Evolutionary conservation across 2,113 vertebrate genomes (phyloP).

Genomic region (Hydrochoerus hydrochaeris): DNA sequence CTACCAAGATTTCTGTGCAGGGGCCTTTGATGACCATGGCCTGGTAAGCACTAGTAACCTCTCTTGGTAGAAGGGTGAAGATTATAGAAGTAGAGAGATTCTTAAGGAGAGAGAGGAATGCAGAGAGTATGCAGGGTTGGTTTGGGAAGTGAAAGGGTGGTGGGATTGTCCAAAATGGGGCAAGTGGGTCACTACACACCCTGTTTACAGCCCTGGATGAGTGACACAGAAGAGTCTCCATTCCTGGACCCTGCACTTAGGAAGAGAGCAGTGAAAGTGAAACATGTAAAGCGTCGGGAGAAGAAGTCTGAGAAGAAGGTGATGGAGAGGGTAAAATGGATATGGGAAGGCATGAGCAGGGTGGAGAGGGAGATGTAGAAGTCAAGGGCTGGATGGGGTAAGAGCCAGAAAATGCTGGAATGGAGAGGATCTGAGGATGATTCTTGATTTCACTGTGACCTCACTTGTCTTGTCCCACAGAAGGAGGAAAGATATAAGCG

Average conservation of each 20-base stretch:
- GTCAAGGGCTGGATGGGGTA: not conserved
- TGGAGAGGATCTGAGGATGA: not conserved
- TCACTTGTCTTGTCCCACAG: constrained; percentile 72
- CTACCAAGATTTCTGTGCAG: constrained; percentile 91
- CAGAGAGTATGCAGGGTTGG: not conserved
- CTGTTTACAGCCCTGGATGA: constrained; percentile 90
- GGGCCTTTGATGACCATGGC: constrained; percentile 88
- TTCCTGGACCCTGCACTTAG: constrained; percentile 91
- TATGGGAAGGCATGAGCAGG: not conserved
- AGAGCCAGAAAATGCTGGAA: not conserved
- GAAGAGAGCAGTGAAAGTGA: constrained; percentile 96
- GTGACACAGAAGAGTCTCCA: constrained; percentile 91
- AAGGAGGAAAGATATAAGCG: constrained; percentile 93
- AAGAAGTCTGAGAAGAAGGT: constrained; percentile 96
- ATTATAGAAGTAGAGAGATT: not conserved
- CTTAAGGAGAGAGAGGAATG: not conserved
- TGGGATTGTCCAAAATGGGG: not conserved
- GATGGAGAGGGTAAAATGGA: not conserved
- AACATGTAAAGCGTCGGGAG: constrained; percentile 95
- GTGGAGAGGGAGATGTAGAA: not conserved
- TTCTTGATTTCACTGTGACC: not conserved
- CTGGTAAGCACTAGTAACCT: constrained; percentile 83
- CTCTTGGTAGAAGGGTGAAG: not conserved
- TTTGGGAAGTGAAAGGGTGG: not conserved
- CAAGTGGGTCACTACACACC: not conserved